These are phyloP conservation scores for Dasysyrphus tricinctus DNA, from an alignment of 2,888 invertebrate genomes.

Conservation along the genomic window DNA sequence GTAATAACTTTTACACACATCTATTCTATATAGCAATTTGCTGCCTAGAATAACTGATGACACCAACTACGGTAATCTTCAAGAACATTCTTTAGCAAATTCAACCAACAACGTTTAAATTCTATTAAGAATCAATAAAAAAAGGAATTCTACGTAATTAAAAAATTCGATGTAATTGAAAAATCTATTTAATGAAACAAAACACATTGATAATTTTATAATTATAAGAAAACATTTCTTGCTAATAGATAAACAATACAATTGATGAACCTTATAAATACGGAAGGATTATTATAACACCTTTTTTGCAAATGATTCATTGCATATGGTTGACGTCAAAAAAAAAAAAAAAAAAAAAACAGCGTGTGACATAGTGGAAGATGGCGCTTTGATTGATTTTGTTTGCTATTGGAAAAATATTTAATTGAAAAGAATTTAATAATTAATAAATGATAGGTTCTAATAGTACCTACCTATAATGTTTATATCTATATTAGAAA, in stretches of 20 bases:
- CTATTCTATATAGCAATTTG: background rate
- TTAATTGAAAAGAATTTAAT: conserved; percentile 30
- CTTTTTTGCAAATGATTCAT: conserved; percentile 36
- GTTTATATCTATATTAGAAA: background rate
- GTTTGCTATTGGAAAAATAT: background rate
- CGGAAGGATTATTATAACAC: conserved; percentile 40
- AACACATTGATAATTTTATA: conserved; percentile 17
- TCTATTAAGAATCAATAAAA: conserved; percentile 25
- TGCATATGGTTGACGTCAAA: background rate
- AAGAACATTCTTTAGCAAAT: conserved; percentile 27
- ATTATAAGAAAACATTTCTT: conserved; percentile 16
- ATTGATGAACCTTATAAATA: background rate
- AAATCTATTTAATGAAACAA: conserved; percentile 7
- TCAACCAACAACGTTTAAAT: conserved; percentile 23
- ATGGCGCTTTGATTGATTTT: conserved; percentile 37
- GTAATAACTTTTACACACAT: conserved; percentile 23
- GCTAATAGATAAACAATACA: background rate
- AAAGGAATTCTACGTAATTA: conserved; percentile 42
- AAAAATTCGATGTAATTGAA: conserved; percentile 52
- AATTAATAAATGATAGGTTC: conserved; percentile 25
- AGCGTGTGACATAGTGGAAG: background rate
- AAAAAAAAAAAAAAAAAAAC: background rate
- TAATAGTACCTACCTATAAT: no score
- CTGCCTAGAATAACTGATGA: conserved; percentile 64
- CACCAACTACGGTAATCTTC: conserved; percentile 41